These are phyloP conservation scores for Luperina testacea DNA, from an alignment of 2,888 invertebrate genomes.

Conservation along the genomic window DNA sequence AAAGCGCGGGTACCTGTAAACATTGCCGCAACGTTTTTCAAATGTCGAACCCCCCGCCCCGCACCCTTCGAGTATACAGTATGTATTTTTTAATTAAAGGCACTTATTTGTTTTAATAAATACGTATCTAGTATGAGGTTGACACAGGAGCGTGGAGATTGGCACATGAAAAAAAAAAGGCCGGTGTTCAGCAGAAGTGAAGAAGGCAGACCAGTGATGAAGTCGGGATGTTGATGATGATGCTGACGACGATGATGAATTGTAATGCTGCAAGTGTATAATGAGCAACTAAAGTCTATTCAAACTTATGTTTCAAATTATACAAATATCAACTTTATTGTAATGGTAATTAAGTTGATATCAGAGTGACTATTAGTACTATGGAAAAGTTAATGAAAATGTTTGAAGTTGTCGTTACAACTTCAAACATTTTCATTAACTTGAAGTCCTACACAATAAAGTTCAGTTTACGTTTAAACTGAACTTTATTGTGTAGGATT, in stretches of 20 bases:
- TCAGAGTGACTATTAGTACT: too few species aligned
- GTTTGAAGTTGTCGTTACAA: too few species aligned
- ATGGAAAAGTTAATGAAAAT: too few species aligned
- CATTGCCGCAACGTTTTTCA: constrained; percentile 78
- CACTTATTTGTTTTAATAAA: not conserved
- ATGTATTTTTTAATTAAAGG: not conserved
- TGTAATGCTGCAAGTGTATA: not conserved
- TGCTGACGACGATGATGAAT: too few species aligned
- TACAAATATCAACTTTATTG: too few species aligned
- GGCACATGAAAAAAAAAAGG: too few species aligned
- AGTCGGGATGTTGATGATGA: not conserved
- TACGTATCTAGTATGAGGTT: not conserved
- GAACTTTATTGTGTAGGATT: too few species aligned
- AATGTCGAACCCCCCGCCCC: constrained; percentile 58
- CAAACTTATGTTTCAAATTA: too few species aligned
- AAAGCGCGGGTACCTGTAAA: constrained; percentile 75
- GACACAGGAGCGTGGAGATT: not conserved
- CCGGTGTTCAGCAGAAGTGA: not conserved
- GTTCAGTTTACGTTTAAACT: too few species aligned
- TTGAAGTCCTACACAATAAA: too few species aligned
- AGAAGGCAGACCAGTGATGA: not conserved
- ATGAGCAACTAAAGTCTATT: not conserved
- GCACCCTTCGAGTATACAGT: not conserved
- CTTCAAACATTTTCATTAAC: too few species aligned
- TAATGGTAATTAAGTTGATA: too few species aligned